Conservation (phyloP, 2,797 vertebrate species). For the Malacoraja senta region DNA sequence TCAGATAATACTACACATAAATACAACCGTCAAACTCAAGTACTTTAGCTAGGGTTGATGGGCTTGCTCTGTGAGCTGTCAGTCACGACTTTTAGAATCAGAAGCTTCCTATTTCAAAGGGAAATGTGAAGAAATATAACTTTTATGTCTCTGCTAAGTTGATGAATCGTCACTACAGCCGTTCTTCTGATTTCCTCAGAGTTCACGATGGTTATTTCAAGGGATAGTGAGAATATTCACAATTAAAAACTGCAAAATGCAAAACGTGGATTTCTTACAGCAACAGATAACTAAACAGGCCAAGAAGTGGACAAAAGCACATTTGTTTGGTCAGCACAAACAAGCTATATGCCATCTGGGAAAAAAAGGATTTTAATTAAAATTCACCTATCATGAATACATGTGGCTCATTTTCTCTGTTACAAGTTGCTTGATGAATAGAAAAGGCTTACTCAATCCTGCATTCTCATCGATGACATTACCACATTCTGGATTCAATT, state of each 20-base stretch:
- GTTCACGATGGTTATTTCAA: not conserved
- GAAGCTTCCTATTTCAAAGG: too few species aligned
- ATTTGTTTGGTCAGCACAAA: not conserved
- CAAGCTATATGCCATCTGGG: not conserved
- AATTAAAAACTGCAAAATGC: not conserved
- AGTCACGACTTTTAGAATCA: too few species aligned
- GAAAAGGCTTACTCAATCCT: not conserved
- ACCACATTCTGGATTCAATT: not conserved
- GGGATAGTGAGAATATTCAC: not conserved
- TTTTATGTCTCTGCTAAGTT: not conserved
- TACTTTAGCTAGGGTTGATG: too few species aligned
- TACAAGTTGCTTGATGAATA: not conserved
- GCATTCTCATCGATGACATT: not conserved
- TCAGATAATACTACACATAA: too few species aligned
- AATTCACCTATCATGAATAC: not conserved
- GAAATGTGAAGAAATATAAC: not conserved
- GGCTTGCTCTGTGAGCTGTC: too few species aligned
- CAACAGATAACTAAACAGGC: not conserved
- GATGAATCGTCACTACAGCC: not conserved
- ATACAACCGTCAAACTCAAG: too few species aligned
- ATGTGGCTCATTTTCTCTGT: not conserved
- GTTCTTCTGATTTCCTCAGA: not conserved
- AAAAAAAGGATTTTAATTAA: not conserved
- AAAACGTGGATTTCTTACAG: not conserved
- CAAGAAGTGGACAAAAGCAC: not conserved